Evolutionary conservation across 2,888 invertebrate species (phyloP), one percentile per base, ranked within the genome.

Genomic region (Sarcophaga rosellei): DNA sequence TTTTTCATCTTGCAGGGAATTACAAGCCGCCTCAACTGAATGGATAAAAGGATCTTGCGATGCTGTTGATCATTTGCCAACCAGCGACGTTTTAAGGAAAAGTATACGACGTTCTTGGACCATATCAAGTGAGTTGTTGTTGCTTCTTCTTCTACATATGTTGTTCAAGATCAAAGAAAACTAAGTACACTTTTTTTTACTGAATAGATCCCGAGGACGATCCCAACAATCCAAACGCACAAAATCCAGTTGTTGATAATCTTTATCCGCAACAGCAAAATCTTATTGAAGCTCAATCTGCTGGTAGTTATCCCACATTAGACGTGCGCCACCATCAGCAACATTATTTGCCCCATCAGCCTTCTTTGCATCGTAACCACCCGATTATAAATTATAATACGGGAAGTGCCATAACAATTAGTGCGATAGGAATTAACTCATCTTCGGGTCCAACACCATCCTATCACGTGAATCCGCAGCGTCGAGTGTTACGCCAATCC

Each of bases 31-130:
- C 63, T 95, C 95, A 79, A 77, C 81, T 6, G 96, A 96, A 90
- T 96, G 96, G 96, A 94, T 95, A 93, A 95, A 95, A 87, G 93
- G 94, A 85, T 94, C 95, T 84, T 93, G 94, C 89, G 92, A 94
- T 45, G 89, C 92, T 65, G 92, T 91, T 57, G 93, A 93, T 90
- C 93, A 90, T 87, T 89, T 93, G 73, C 94, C 95, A 57, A 94
- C 95, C 68, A 94, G 95, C 84, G 95, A 96, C 90, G 94, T 95
- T 89, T 94, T 96, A 89, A 95, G 95, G 89, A 94, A 95, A 89
- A 95, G 95, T 90, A 95, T 96, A 88, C 94, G 95, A 72, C 94
- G 96, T 81, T 96, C 96, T 85, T 96, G 96, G 96, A 96, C 96
- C 81, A 96, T 96, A 90, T 96, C 96, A 89, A 95, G 96, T 96